Base-by-base conservation (phyloP, 2,797 vertebrate species). In the Petrocephalus sullivani region DNA sequence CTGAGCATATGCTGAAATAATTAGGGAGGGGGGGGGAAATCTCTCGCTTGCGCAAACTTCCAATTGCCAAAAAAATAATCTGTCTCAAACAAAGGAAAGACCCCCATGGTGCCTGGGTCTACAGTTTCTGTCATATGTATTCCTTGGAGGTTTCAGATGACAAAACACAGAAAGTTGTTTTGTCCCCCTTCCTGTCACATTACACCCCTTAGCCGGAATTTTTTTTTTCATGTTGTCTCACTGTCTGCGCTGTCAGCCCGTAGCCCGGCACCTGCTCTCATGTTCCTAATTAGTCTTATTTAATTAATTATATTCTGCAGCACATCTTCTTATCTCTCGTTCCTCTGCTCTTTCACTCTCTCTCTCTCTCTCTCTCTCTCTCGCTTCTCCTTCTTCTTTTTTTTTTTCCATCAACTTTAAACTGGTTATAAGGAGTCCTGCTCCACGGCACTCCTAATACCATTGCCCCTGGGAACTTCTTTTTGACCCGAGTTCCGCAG, bases 241-340 rank as follows among this genome's bases (percentile, higher is more conserved):
- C 94, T 95, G 95, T 96, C 95, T 94, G 93, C 92, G 93, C 95
- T 95, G 95, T 97, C 96, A 96, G 94, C 94, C 93, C 94, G 91
- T 95, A 95, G 95, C 94, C 93, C 95, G 94, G 96, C 96, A 97
- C 95, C 96, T 96, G 96, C 95, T 96, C 96, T 96, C 95, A 94
- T 95, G 94, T 96, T 96, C 95, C 96, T 96, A 96, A 97, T 97
- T 97, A 97, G 96, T 96, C 95, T 94, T 92, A 94, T 96, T 96
- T 96, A 95, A 96, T 96, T 96, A 96, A 97, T 96, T 96, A 96
- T 96, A 96, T 96, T 95, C 95, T 90, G 93, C 95, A 92, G 94
- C 94, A 93, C 93, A 94, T 95, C 95, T 93, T 91, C 93, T 93
- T 92, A 92, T 94, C 93, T 91, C 90, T 92, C 87, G 90, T 90